Evolutionary conservation across 1,140 invertebrate genomes (phyloP).

Genomic region (Octopus bimaculoides): DNA sequence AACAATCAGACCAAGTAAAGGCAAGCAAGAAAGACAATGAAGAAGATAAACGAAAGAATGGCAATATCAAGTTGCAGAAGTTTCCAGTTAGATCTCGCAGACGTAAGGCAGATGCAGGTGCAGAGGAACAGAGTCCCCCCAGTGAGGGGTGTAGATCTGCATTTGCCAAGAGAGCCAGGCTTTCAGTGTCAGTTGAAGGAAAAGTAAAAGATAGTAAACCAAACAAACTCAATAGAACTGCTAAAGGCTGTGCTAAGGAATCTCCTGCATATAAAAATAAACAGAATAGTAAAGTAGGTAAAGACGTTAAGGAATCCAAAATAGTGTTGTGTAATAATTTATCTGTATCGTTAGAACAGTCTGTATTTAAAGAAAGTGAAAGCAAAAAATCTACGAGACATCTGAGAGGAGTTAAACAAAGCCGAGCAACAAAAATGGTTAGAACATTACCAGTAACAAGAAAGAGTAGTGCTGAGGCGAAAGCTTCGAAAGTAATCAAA

Average conservation of each 20-base stretch:
- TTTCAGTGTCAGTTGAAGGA: background rate
- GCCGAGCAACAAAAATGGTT: background rate
- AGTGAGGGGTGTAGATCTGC: background rate
- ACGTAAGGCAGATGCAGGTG: background rate
- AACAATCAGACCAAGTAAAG: background rate
- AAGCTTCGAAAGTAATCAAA: background rate
- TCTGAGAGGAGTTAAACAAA: background rate
- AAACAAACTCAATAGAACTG: background rate
- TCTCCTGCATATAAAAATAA: background rate
- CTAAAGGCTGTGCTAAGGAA: slow-evolving; percentile 6
- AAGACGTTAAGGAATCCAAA: background rate
- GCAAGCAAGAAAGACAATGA: background rate
- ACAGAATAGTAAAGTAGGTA: background rate
- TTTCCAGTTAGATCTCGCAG: background rate
- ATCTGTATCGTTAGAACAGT: background rate
- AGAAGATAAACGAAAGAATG: background rate
- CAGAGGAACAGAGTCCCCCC: background rate
- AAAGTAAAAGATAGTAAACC: background rate
- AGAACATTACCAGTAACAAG: background rate
- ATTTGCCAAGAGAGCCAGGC: background rate
- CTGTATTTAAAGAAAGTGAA: background rate
- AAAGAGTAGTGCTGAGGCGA: background rate
- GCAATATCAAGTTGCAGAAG: background rate
- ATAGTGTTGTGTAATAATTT: background rate
- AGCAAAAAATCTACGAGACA: background rate